Evolutionary conservation across 2,888 invertebrate genomes (phyloP), one percentile per base, ranked within the genome.

Genomic region (Cloeon dipterum): DNA sequence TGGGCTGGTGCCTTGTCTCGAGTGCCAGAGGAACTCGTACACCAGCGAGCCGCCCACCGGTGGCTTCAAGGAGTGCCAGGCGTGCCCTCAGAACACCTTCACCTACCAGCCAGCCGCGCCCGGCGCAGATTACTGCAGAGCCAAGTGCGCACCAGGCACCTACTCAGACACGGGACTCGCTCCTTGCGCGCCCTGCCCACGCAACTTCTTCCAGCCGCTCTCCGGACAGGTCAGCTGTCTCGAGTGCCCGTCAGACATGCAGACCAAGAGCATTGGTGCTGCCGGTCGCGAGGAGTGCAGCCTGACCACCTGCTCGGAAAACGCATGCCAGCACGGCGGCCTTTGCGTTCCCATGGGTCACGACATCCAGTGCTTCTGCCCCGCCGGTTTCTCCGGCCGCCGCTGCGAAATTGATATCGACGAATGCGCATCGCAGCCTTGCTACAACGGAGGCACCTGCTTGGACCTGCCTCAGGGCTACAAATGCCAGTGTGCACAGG

Each of bases 371-470:
- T 91, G 91, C 53, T 82, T 85, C 60, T 91, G 91, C 48, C 88
- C 89, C 0, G 88, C 88, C 48, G 89, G 89, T 37, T 93, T 89
- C 58, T 85, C 86, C 1, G 93, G 93, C 39, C 68, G 81, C 41
- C 70, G 83, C 41, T 94, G 93, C 56, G 91, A 94, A 61, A 70
- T 85, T 42, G 94, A 94, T 48, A 85, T 93, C 34, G 83, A 93
- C 50, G 93, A 93, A 52, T 94, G 94, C 52, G 75, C 78, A 5
- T 89, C 89, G 5, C 78, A 79, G 47, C 93, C 93, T 14, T 94
- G 94, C 54, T 85, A 79, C 53, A 91, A 94, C 50, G 78, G 82
- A 5, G 94, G 83, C 17, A 78, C 76, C 20, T 94, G 94, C 55
- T 73, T 81, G 33, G 93, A 94, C 56, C 62, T 78, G 39, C 86